Evolutionary conservation across 2,797 vertebrate species (phyloP), one percentile per base, ranked within the genome.

Genomic region (Myotis pilosus): DNA sequence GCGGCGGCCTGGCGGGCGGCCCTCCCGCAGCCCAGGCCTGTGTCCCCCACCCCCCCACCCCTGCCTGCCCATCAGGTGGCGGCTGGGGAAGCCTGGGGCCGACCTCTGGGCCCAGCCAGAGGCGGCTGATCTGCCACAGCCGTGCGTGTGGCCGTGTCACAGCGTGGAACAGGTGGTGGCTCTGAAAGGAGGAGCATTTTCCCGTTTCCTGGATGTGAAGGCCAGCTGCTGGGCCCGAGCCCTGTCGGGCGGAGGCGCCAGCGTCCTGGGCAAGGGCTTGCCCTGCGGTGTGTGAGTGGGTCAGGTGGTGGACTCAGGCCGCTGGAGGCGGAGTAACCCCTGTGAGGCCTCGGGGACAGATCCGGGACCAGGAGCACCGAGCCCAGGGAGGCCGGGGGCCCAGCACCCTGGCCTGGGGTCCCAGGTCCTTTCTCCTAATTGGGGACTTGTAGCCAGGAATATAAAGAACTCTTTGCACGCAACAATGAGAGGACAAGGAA

Each of bases 1-100:
- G 88, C 0, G 49, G 94, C 72, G 25, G 79, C 91, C 89, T 94
- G 94, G 92, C 92, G 49, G 66, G 64, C 75, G 0, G 74, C 93
- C 94, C 57, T 55, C 79, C 82, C 16, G 0, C 38, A 85, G 83
- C 30, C 2, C 75, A 76, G 51, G 83, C 64, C 68, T 8, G 2
- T 0, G 33, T 17, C 71, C 69, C 62, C 76, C 25, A 22, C 5
- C 71, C 64, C 55, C 66, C 28, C n/a, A 2, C 41, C 6, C n/a
- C 72, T 0, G 30, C 33, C 81, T 66, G 87, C 60, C 57, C 66
- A 1, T 8, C 4, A 5, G 71, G 36, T 0, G 41, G 64, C 2
- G 19, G 33, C 82, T 38, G 6, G 4, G 60, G 20, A 12, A 44
- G 92, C 89, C 76, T 33, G 12, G 9, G 76, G 36, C 83, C 0